Evolutionary conservation across 2,797 vertebrate genomes (phyloP), one percentile per base, ranked within the genome.

Genomic region (Hylomyscus alleni): DNA sequence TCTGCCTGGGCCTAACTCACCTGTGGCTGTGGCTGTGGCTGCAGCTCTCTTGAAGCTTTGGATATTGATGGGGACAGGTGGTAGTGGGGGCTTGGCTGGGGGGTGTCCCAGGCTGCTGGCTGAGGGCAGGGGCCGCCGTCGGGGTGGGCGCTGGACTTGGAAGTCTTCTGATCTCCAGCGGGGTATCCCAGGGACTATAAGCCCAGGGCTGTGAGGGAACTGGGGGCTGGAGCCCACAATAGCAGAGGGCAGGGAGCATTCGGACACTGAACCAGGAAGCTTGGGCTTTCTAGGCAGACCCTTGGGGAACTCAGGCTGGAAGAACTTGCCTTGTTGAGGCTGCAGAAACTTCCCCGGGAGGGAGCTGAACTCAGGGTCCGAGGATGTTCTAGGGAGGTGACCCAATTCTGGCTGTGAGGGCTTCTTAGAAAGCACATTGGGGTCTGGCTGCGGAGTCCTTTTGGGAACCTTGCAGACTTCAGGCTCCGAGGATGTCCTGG

Each of bases 61-160:
- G 31, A 98, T 1, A 2, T 95, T 84, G 84, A 93, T 67, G 54
- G 65, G 93, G 17, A 90, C 86, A 0, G 97, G 98, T 6, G 98
- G 97, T n/a, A 95, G 94, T 0, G 95, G 96, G 34, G 98, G 98
- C 78, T 98, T 98, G 80, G 80, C 89, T 13, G 98, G 98, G 40
- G 97, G 96, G 12, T 95, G 91, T 12, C 98, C 98, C 81, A 98
- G 95, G 88, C 90, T 98, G 89, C 77, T 95, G 65, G 40, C 56
- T 0, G 96, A 40, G 17, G 98, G 98, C 77, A 98, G 96, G 88
- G 97, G 95, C 67, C 87, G 96, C 72, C 86, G 76, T 54, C 14
- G 89, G 29, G 96, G 97, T 19, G 82, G 62, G 8, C 37, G 52
- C 56, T 19, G 8, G 0, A 47, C 24, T 62, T 15, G 83, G 65